These are phyloP conservation scores for Lasioglossum pauxillum DNA, from an alignment of 2,888 invertebrate genomes.

Conservation along the genomic window DNA sequence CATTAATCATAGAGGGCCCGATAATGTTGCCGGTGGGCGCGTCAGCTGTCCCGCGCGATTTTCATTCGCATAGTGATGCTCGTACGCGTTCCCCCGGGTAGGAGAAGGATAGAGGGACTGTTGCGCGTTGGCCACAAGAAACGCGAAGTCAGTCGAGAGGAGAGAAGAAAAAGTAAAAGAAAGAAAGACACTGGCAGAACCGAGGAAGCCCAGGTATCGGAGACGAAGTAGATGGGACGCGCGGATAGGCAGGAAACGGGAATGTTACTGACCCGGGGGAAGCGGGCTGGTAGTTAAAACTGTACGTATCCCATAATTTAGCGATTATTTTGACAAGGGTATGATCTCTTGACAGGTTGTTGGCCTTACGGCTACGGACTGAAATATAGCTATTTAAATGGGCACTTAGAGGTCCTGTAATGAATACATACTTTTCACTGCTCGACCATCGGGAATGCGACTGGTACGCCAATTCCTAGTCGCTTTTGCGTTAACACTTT, in stretches of 20 bases:
- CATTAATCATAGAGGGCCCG: constrained; percentile 66
- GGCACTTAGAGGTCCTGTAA: constrained; percentile 73
- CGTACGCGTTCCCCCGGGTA: not conserved
- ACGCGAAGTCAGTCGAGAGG: not conserved
- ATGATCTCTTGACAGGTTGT: constrained; percentile 81
- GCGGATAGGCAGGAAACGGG: constrained; percentile 75
- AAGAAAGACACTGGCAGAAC: constrained; percentile 18
- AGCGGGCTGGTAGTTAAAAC: constrained; percentile 75
- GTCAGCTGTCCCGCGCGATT: constrained; percentile 69
- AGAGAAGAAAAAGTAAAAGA: not conserved
- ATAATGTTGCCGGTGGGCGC: constrained; percentile 65
- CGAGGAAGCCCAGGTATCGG: constrained; percentile 68
- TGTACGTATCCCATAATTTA: constrained; percentile 82
- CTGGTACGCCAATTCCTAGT: constrained; percentile 8
- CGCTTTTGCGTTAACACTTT: too few species aligned
- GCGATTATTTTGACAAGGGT: constrained; percentile 84
- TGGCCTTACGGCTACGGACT: constrained; percentile 78
- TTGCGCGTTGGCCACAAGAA: not conserved
- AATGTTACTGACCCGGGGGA: constrained; percentile 67
- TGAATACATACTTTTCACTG: constrained; percentile 67
- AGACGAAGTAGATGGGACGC: constrained; percentile 62
- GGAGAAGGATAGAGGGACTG: not conserved
- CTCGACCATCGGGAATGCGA: constrained; percentile 31
- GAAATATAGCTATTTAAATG: constrained; percentile 81
- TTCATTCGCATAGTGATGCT: constrained; percentile 56